Conservation (phyloP, 2,797 vertebrate species). For the Leptoclinus maculatus region DNA sequence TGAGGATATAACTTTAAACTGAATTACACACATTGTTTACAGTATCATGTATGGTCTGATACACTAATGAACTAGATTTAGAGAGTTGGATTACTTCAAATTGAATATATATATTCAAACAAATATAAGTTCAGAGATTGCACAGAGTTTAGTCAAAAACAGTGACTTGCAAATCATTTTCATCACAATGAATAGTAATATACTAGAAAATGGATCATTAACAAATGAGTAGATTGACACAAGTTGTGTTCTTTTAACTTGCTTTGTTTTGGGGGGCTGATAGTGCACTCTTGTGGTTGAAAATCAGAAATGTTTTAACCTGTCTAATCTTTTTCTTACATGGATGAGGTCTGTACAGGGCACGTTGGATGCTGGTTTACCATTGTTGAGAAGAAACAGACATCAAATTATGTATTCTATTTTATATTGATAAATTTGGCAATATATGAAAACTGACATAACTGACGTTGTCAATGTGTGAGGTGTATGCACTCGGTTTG, state of each 20-base stretch:
- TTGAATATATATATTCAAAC: too few species aligned
- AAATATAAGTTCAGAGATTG: too few species aligned
- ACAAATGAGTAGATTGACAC: not conserved
- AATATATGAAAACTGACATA: not conserved
- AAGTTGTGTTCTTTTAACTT: not conserved
- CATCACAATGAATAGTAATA: too few species aligned
- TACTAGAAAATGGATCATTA: too few species aligned
- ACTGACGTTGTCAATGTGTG: not conserved
- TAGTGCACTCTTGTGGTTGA: slow-evolving; percentile 42
- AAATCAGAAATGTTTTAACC: slow-evolving; percentile 10
- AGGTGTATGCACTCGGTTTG: not conserved
- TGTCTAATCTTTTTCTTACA: not conserved
- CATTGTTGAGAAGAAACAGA: not conserved
- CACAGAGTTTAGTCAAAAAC: too few species aligned
- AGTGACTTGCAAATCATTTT: too few species aligned
- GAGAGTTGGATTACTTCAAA: too few species aligned
- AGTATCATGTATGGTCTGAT: not conserved
- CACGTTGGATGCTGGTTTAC: not conserved
- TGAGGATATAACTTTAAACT: not conserved
- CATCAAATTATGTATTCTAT: not conserved
- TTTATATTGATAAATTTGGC: too few species aligned
- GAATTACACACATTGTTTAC: not conserved
- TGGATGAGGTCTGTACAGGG: not conserved
- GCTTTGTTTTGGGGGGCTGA: not conserved
- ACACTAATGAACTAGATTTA: not conserved